phyloP scores from a whole-genome alignment of 2,113 vertebrate genomes.

The Eubucco bourcierii region DNA sequence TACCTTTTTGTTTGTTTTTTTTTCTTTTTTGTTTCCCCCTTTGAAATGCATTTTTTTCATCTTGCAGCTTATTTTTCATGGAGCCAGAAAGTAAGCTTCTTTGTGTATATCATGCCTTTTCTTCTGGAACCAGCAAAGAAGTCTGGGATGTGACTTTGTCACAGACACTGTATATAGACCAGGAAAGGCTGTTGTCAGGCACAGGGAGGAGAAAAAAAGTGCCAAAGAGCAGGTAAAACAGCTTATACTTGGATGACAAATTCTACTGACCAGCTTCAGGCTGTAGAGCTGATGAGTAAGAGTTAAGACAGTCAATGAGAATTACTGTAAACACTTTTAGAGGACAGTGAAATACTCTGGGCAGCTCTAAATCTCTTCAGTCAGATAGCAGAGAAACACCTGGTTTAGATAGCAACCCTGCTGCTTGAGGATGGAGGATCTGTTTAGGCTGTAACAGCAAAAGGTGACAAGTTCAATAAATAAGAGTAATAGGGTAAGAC shows the following conservation, averaged over 20 bases:
- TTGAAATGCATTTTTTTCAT: neutral
- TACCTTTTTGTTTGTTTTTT: neutral
- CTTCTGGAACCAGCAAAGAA: neutral
- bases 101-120: neutral
- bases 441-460: conserved; percentile 12
- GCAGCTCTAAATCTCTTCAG: neutral
- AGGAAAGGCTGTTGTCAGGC: neutral
- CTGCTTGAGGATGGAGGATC: conserved; percentile 16
- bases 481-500: conserved; percentile 44
- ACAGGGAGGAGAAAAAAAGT: neutral
- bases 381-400: conserved; percentile 11
- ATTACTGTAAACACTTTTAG: neutral
- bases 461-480: conserved; percentile 32
- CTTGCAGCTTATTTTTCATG: neutral
- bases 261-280: neutral
- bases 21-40: neutral
- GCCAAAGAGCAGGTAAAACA: neutral
- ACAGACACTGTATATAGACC: neutral
- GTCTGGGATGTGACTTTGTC: neutral
- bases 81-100: neutral
- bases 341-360: neutral
- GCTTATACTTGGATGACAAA: neutral
- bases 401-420: conserved; percentile 36
- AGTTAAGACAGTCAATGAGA: neutral
- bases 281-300: neutral